A percentile compares a stretch with the other conserved stretches of the same genome.
Conservation (phyloP, 1,140 invertebrate genomes). For the Tetragnatha versicolor region DNA sequence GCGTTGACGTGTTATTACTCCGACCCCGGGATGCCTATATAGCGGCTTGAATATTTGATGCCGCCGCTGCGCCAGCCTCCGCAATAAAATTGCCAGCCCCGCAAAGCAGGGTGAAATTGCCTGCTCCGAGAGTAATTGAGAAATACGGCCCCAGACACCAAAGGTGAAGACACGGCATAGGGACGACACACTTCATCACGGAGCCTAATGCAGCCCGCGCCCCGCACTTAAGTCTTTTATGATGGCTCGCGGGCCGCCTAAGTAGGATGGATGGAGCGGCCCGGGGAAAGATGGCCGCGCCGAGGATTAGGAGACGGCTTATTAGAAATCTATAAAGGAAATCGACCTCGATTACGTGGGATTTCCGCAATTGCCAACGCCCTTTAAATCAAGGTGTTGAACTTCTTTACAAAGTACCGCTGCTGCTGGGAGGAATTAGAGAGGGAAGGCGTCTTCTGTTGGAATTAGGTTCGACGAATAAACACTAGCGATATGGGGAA, state of each 20-base stretch:
- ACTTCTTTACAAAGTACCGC: not conserved
- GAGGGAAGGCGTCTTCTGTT: no score
- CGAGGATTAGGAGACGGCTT: constrained; percentile 42
- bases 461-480: no score
- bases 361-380: constrained; percentile 17
- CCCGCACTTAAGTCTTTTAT: constrained; percentile 55
- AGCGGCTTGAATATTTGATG: constrained; percentile 55
- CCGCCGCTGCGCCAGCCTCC: constrained; percentile 38
- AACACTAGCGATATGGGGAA: no score
- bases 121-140: constrained; percentile 54
- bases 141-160: constrained; percentile 56
- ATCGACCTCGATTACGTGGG: constrained; percentile 7
- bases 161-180: constrained; percentile 54
- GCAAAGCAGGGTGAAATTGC: constrained; percentile 55
- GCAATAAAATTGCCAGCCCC: constrained; percentile 55
- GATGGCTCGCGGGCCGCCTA: constrained; percentile 46
- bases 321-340: constrained; percentile 35
- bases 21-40: constrained; percentile 56
- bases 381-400: constrained; percentile 17
- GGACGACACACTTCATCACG: constrained; percentile 55
- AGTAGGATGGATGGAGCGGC: constrained; percentile 50
- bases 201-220: constrained; percentile 37
- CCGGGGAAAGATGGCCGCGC: no score
- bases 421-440: no score
- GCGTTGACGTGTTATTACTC: constrained; percentile 56